Percentiles rank a stretch among this genome's conserved stretches.
Evolutionary conservation across 2,888 invertebrate genomes (phyloP).

Genomic region (Cheilosia vulpina): DNA sequence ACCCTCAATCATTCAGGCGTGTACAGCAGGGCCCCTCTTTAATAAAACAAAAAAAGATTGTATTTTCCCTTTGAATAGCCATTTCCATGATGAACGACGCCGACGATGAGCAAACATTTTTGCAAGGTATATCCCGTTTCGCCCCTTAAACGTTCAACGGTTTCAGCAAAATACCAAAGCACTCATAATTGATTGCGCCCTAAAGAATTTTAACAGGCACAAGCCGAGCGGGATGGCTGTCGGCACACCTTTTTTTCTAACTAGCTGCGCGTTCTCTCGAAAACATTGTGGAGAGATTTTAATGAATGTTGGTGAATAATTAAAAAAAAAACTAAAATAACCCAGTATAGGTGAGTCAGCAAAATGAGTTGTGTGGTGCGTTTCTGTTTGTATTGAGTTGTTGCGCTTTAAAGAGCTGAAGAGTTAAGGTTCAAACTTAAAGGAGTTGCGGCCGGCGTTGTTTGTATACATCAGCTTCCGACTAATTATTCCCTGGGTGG

Average conservation of each 20-base stretch:
- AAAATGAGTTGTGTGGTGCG: constrained; percentile 38
- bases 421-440: constrained; percentile 24
- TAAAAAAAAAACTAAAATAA: constrained; percentile 18
- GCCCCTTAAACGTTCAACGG: constrained; percentile 7
- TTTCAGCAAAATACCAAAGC: constrained; percentile 50
- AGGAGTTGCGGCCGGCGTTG: neutral
- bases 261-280: neutral
- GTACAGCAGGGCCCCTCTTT: neutral
- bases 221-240: neutral
- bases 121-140: neutral
- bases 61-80: constrained; percentile 26
- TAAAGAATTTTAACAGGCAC: constrained; percentile 28
- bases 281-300: constrained; percentile 30
- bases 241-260: constrained; percentile 2
- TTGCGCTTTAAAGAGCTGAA: constrained; percentile 44
- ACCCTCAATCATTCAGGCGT: constrained; percentile 20
- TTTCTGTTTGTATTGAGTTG: constrained; percentile 19
- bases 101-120: constrained; percentile 29
- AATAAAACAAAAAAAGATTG: neutral
- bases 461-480: constrained; percentile 14
- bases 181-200: constrained; percentile 60
- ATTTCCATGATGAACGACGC: constrained; percentile 24
- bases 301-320: constrained; percentile 59
- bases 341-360: constrained; percentile 33
- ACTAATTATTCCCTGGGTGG: constrained; percentile 56